Base-by-base conservation (phyloP, 1,140 invertebrate genomes). In the Centruroides vittatus region DNA sequence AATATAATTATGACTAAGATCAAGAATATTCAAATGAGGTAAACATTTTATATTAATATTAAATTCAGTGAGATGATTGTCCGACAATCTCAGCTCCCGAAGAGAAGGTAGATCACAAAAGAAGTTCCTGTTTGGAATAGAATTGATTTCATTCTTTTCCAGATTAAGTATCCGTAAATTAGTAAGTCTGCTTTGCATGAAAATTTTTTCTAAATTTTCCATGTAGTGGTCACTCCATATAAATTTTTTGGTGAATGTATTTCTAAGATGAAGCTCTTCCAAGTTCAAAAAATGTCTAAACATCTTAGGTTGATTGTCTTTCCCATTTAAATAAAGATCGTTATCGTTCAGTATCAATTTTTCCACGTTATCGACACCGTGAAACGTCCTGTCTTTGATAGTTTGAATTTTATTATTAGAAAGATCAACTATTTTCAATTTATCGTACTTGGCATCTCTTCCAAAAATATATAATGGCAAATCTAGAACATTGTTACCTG, bases 261-360 rank as follows among this genome's bases (percentile, higher is more conserved):
- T 80, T 3, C 84, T 86, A 48, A 89, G 73, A 71, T 88, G 85
- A 3, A 89, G 73, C 65, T 85, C 84, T 58, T 80, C 69, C 4
- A 89, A 72, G 58, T 84, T 85, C 2, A 80, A 73, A 71, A 89
- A 88, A 72, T 88, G 88, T 3, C 84, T 86, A 69, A 89, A 86
- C 5, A 89, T 76, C 57, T 86, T 74, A 0, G 84, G 85, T 74
- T 88, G 86, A 68, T 81, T 78, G 64, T 78, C 75, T 61, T 81
- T 82, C 3, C 75, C 67, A 0, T 79, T 78, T 54, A 85, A 81
- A 3, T 81, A 79, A 3, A 88, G 70, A 61, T 86, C 75, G 68
- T 89, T 89, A 68, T 87, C 82, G 68, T 87, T 84, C 5, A 89
- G 73, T 63, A 86, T 81, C 3, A 89, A 72, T n/a, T 81, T 75